Conservation (phyloP, 1,140 invertebrate genomes). For the Arion vulgaris region DNA sequence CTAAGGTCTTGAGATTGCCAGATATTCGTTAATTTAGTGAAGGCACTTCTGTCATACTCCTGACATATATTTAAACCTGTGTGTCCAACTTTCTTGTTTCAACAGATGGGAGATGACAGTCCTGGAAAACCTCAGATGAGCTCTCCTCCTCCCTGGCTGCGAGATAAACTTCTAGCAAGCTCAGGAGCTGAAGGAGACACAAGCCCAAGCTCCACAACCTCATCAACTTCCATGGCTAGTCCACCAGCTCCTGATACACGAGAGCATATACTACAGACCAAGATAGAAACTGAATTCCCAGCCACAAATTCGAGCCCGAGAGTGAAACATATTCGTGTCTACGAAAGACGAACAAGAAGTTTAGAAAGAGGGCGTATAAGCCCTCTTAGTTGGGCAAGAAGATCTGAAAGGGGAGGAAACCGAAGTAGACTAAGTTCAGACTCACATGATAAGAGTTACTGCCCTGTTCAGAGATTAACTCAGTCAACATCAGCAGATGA, state of each 20-base stretch:
- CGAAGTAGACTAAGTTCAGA: conserved; percentile 32
- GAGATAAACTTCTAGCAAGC: conserved; percentile 45
- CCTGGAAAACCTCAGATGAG: conserved; percentile 60
- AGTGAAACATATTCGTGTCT: conserved; percentile 62
- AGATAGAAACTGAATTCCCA: conserved; percentile 69
- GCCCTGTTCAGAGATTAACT: conserved; percentile 12
- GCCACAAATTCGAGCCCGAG: conserved; percentile 67
- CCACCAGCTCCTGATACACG: conserved; percentile 19
- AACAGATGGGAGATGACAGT: conserved; percentile 56
- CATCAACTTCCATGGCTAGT: conserved; percentile 46
- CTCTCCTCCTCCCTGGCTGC: conserved; percentile 65
- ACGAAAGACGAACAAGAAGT: conserved; percentile 47
- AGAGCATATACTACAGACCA: conserved; percentile 49
- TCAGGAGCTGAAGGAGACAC: conserved; percentile 18
- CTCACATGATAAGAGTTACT: conserved; percentile 16
- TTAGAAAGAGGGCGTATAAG: conserved; percentile 29
- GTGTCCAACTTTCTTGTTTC: too few species aligned
- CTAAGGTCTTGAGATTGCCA: too few species aligned
- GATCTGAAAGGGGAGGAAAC: background rate
- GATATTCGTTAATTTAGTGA: too few species aligned
- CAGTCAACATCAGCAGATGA: conserved; percentile 41
- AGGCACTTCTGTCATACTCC: too few species aligned
- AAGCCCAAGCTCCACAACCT: conserved; percentile 37
- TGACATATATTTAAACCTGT: too few species aligned
- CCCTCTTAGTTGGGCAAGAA: background rate